Conservation (phyloP, 2,113 vertebrate species). For the Proteles cristata region DNA sequence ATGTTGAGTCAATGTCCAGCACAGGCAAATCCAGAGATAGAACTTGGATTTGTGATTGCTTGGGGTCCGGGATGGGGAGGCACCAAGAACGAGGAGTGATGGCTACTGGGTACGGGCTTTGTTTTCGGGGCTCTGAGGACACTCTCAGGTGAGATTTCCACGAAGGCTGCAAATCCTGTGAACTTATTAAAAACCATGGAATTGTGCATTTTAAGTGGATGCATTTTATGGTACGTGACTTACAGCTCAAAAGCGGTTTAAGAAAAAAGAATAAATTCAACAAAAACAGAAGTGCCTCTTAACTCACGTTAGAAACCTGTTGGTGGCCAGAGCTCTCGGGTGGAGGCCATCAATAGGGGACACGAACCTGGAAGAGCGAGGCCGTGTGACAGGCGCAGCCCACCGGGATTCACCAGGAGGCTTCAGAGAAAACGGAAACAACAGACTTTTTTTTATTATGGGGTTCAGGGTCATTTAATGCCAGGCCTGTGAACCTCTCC, state of each 20-base stretch:
- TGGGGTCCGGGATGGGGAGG: neutral
- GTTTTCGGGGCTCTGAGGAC: neutral
- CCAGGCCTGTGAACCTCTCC: neutral
- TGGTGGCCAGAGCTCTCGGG: neutral
- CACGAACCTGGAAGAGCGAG: rapidly evolving
- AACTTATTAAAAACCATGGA: neutral
- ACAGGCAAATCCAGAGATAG: neutral
- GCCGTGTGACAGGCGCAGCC: rapidly evolving
- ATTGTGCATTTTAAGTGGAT: neutral
- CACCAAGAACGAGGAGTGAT: neutral
- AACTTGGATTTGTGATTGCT: neutral
- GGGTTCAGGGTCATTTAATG: neutral
- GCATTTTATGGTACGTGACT: neutral
- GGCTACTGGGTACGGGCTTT: neutral
- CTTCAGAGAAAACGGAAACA: neutral
- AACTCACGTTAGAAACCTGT: neutral
- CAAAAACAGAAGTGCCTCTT: neutral
- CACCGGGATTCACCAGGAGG: neutral
- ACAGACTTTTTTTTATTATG: rapidly evolving
- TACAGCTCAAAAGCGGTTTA: neutral
- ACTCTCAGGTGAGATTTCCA: neutral
- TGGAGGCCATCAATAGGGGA: neutral
- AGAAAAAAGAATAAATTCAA: neutral
- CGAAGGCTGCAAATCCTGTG: neutral
- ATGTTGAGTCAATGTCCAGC: neutral